Base-by-base conservation (phyloP, 2,888 invertebrate genomes). In the Polyommatus iphigenia region DNA sequence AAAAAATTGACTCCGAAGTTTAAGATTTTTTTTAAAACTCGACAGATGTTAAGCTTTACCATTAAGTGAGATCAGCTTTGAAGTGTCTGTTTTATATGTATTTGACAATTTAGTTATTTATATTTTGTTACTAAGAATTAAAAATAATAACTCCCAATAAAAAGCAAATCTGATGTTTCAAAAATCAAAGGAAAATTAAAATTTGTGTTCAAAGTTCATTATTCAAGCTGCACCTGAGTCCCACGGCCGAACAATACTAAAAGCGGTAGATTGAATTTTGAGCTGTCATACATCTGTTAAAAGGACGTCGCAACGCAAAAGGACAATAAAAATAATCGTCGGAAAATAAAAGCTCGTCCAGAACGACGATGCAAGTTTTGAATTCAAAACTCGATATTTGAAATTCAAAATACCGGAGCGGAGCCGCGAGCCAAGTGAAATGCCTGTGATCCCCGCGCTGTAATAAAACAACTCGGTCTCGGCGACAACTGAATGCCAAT, bases 351-450 rank as follows among this genome's bases (percentile, higher is more conserved):
- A 77, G 78, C 71, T 75, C 87, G 88, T 88, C 88, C 88, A 85
- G 83, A 87, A 83, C 84, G 87, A 88, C 83, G 83, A 84, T 87
- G 89, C 88, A 87, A 89, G 92, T 91, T 91, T 85, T 88, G 84
- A 92, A 93, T 93, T 91, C 90, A 91, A 91, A 93, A 90, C 87
- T 90, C 86, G 85, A 88, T 89, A 93, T 93, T 93, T 92, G 92
- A 93, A 93, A 86, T 93, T 92, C 91, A 93, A 93, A 93, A 91
- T 89, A 90, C 86, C 86, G 86, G 84, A 87, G 85, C 83, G 87
- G 82, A 85, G 81, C 67, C 67, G 67, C 84, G 86, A 86, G 86
- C 84, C 76, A 46, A 72, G 86, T 83, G 84, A 87, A 85, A 87
- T 88, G 87, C 84, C 84, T 83, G 86, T 88, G 88, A 88, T 89